Base-by-base conservation (phyloP, 2,113 vertebrate genomes). In the Indicator indicator region DNA sequence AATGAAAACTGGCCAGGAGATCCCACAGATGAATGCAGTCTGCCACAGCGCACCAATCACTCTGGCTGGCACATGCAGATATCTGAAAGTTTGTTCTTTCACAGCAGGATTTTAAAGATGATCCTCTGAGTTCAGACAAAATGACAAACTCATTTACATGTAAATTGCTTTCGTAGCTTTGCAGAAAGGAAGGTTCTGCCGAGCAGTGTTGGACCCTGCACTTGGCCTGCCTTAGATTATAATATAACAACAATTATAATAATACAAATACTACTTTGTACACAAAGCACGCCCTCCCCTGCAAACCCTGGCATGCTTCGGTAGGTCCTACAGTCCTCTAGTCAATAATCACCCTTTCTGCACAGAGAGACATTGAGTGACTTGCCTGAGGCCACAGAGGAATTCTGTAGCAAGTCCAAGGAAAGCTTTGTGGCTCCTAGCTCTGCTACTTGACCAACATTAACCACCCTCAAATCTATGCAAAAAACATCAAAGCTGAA, bases 71-170 rank as follows among this genome's bases (percentile, higher is more conserved):
- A 91, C 90, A 81, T 2, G 24, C 94, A 93, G 91, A 75, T 91
- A 93, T 90, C 70, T 26, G 79, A 93, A 97, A 96, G 91, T 94
- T 95, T 92, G 83, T 71, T 96, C 86, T 88, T 94, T 94, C 33
- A 5, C 95, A 93, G 91, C 73, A 95, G 91, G 94, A 94, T 96
- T 95, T 95, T 91, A 88, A 44, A 94, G 96, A 93, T 93, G 96
- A 95, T 95, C 94, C 93, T 95, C 76, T 42, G 92, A 95, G 94
- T 96, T 97, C 95, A 95, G 91, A 96, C 91, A 93, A 95, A 96
- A 95, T 65, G 91, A 96, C 95, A 95, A 88, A 95, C 96, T 97
- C 93, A 97, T 97, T 97, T 97, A 90, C 91, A 96, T 96, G 94
- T 83, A 96, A 97, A 97, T 97, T 97, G 93, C 94, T 94, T 97